A percentile compares a stretch with the other conserved stretches of the same genome.
Evolutionary conservation across 2,888 invertebrate species (phyloP).

Genomic region (Stenichneumon culpator): DNA sequence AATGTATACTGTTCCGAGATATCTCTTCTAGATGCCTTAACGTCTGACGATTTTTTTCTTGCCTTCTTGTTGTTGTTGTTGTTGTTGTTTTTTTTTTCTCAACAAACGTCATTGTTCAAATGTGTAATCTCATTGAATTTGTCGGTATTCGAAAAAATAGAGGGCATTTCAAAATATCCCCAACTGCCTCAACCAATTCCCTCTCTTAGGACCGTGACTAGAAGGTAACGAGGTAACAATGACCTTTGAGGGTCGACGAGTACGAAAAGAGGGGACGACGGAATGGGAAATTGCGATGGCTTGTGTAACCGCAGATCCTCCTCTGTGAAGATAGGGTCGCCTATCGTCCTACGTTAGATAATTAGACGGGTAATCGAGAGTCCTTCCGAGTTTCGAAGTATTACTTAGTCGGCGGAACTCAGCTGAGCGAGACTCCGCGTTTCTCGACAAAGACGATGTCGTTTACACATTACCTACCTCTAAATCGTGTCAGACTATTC

Average conservation of each 20-base stretch:
- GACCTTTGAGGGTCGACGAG: constrained; percentile 75
- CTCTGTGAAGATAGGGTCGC: constrained; percentile 78
- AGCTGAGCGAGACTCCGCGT: constrained; percentile 15
- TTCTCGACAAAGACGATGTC: constrained; percentile 32
- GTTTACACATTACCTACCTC: constrained; percentile 43
- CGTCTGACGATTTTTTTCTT: neutral
- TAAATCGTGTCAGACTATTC: constrained; percentile 28
- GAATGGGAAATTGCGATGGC: constrained; percentile 73
- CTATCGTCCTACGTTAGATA: constrained; percentile 80
- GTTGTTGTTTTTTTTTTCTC: neutral
- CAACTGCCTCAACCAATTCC: constrained; percentile 52
- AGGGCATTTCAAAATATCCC: constrained; percentile 6
- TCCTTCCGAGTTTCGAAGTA: constrained; percentile 60
- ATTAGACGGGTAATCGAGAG: constrained; percentile 84
- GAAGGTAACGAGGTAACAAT: constrained; percentile 84
- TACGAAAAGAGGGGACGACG: constrained; percentile 69
- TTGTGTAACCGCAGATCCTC: constrained; percentile 77
- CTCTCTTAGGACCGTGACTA: constrained; percentile 70
- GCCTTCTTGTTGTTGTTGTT: no score
- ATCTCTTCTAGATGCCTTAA: neutral
- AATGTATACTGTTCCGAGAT: constrained; percentile 42
- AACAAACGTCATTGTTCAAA: neutral
- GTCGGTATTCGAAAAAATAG: constrained; percentile 14
- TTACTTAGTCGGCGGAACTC: constrained; percentile 57
- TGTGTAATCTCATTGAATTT: constrained; percentile 15